Evolutionary conservation across 2,888 invertebrate genomes (phyloP).

Genomic region (Mythimna lalbum): DNA sequence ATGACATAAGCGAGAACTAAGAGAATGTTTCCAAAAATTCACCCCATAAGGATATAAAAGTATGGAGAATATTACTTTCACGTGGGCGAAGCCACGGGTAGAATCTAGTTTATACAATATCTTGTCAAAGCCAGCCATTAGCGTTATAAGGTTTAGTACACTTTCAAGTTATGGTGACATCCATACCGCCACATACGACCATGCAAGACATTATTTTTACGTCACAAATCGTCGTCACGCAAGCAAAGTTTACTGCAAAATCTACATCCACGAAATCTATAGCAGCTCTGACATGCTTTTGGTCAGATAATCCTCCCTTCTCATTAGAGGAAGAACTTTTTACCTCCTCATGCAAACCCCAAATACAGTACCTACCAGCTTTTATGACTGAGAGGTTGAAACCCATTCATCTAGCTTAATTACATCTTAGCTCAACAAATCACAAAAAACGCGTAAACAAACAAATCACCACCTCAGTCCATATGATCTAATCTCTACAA

Average conservation of each 20-base stretch:
- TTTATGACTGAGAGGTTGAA: not conserved
- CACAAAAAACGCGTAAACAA: not conserved
- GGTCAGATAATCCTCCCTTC: not conserved
- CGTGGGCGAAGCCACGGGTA: too few relatives aligned
- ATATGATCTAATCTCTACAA: slow-evolving; percentile 44
- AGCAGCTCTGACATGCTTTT: not conserved
- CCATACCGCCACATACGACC: too few relatives aligned
- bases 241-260: not conserved
- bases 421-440: not conserved
- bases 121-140: too few relatives aligned
- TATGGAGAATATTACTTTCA: too few relatives aligned
- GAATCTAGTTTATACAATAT: too few relatives aligned
- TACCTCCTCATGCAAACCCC: not conserved
- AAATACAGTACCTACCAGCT: not conserved
- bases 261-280: not conserved
- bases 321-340: not conserved
- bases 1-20: too few relatives aligned
- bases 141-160: too few relatives aligned
- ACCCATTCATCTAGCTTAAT: not conserved
- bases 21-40: too few relatives aligned
- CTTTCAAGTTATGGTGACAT: not conserved
- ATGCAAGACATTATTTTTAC: not conserved
- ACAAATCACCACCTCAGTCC: slow-evolving; percentile 3
- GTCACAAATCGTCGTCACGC: not conserved
- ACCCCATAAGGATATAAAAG: too few relatives aligned